Conservation (phyloP, 2,797 vertebrate species). For the Gorsachius magnificus region DNA sequence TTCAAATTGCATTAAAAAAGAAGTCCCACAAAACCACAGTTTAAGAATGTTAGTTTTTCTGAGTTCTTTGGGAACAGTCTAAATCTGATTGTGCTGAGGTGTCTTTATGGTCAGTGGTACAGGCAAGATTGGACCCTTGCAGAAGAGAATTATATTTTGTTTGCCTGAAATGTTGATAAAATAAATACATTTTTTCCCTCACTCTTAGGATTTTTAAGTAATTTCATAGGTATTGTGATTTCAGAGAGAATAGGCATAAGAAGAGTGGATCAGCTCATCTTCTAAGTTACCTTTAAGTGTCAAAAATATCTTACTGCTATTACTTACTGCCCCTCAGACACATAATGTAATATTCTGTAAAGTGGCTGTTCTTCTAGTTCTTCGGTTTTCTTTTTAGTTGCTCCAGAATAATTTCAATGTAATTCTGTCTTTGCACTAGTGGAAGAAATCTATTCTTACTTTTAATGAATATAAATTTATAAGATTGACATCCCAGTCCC, state of each 20-base stretch:
- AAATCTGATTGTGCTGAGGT: neutral
- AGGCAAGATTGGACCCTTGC: neutral
- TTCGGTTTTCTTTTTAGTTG: neutral
- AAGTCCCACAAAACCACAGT: neutral
- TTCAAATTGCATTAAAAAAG: neutral
- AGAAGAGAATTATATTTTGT: neutral
- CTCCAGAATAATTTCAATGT: neutral
- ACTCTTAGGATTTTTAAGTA: neutral
- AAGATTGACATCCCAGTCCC: neutral
- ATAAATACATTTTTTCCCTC: neutral
- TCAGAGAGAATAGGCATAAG: neutral
- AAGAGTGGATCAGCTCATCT: neutral
- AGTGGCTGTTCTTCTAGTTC: neutral
- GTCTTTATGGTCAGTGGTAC: neutral
- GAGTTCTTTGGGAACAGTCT: neutral
- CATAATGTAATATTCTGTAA: neutral
- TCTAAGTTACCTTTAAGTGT: neutral
- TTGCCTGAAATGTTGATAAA: neutral
- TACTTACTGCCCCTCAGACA: neutral
- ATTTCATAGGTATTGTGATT: neutral
- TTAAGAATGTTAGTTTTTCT: neutral
- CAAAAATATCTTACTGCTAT: neutral
- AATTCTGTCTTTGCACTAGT: constrained; percentile 64
- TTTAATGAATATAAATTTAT: neutral
- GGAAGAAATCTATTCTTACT: constrained; percentile 45